Conservation (phyloP, 1,140 invertebrate species). For the Drosophila nannoptera region DNA sequence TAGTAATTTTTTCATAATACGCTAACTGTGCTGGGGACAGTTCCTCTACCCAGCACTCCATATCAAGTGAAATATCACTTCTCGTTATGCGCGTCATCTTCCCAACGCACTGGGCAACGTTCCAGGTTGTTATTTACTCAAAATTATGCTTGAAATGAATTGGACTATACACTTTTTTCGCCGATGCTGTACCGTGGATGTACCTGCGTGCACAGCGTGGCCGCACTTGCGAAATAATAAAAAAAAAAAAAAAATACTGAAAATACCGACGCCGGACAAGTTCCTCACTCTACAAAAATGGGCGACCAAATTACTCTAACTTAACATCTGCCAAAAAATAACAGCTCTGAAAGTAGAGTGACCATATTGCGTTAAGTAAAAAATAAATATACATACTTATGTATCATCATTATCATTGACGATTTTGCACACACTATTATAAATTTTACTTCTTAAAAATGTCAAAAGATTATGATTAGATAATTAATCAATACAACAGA, state of each 20-base stretch:
- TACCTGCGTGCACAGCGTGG: constrained; percentile 46
- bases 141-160: constrained; percentile 9
- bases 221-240: constrained; percentile 1
- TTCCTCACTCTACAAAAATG: too few relatives aligned
- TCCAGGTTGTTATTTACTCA: constrained; percentile 10
- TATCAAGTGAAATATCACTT: constrained; percentile 80
- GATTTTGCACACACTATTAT: too few relatives aligned
- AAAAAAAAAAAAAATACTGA: neutral
- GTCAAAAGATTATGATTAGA: neutral
- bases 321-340: neutral
- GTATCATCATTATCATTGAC: too few relatives aligned
- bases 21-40: constrained; percentile 82
- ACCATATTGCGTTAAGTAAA: neutral
- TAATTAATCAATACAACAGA: neutral
- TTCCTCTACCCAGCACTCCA: constrained; percentile 85
- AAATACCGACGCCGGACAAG: too few relatives aligned
- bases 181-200: constrained; percentile 50
- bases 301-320: too few relatives aligned
- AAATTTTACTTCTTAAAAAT: too few relatives aligned
- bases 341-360: neutral
- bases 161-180: constrained; percentile 39
- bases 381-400: neutral
- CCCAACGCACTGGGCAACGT: constrained; percentile 36
- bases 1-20: constrained; percentile 81
- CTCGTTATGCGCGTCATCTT: constrained; percentile 71